Conservation (phyloP, 2,888 invertebrate species). For the Lasiommata megera region DNA sequence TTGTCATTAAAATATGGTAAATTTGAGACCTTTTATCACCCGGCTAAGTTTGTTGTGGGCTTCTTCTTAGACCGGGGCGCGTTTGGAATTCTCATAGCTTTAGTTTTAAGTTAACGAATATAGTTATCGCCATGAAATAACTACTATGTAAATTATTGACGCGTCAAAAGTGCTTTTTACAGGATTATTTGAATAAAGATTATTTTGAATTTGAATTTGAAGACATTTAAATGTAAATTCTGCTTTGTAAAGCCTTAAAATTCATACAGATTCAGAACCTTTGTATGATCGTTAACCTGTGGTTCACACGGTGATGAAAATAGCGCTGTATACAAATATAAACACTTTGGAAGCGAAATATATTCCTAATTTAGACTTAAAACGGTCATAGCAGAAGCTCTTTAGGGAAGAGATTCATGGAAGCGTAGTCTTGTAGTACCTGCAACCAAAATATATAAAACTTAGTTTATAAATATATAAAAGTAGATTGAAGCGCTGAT, state of each 20-base stretch:
- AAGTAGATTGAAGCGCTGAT: too few relatives aligned
- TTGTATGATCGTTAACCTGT: not conserved
- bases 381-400: slow-evolving; percentile 82
- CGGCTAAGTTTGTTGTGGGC: too few relatives aligned
- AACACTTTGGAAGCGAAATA: not conserved
- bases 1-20: too few relatives aligned
- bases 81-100: too few relatives aligned
- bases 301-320: not conserved
- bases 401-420: slow-evolving; percentile 91
- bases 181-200: too few relatives aligned
- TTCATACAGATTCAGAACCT: not conserved
- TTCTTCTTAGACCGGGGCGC: too few relatives aligned
- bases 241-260: not conserved
- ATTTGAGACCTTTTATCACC: too few relatives aligned
- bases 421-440: slow-evolving; percentile 90
- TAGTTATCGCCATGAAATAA: too few relatives aligned
- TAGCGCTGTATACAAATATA: slow-evolving; percentile 1
- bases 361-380: not conserved
- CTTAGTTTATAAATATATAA: not conserved
- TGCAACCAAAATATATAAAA: slow-evolving; percentile 52
- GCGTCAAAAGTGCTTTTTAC: too few relatives aligned
- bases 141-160: too few relatives aligned
- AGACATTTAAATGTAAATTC: not conserved
- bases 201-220: too few relatives aligned
- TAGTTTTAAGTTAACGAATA: too few relatives aligned